Percentiles rank a stretch among this genome's conserved stretches.
Evolutionary conservation across 2,113 vertebrate genomes (phyloP).

Genomic region (Pteruthius melanotis): DNA sequence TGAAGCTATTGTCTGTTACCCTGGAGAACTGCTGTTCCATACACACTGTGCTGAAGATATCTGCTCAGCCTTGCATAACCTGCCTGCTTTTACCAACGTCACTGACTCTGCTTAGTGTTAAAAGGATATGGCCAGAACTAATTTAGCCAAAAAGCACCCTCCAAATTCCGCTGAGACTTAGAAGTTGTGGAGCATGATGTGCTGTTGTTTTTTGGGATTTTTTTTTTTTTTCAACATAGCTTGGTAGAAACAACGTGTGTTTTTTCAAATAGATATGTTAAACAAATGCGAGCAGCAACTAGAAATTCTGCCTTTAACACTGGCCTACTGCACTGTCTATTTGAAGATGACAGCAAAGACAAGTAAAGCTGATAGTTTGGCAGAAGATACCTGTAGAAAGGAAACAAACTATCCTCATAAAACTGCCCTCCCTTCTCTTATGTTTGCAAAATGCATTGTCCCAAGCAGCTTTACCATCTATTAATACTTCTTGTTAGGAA

Average conservation of each 20-base stretch:
- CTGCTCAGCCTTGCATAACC: not conserved
- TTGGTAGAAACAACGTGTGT: not conserved
- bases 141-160: not conserved
- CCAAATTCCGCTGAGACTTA: not conserved
- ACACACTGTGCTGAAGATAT: not conserved
- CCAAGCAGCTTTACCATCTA: not conserved
- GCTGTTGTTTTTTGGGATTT: not conserved
- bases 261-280: not conserved
- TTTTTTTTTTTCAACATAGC: not conserved
- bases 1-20: not conserved
- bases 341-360: not conserved
- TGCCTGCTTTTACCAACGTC: not conserved
- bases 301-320: not conserved
- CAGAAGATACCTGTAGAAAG: not conserved
- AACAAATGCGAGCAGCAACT: not conserved
- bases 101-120: not conserved
- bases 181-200: not conserved
- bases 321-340: not conserved
- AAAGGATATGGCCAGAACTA: not conserved
- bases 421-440: fast-evolving
- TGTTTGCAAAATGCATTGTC: not conserved
- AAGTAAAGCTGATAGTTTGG: not conserved
- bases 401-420: not conserved
- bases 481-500: not conserved
- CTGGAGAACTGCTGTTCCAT: conserved; percentile 18